Evolutionary conservation across 2,888 invertebrate species (phyloP), one percentile per base, ranked within the genome.

Genomic region (Ptilodon capucinus): DNA sequence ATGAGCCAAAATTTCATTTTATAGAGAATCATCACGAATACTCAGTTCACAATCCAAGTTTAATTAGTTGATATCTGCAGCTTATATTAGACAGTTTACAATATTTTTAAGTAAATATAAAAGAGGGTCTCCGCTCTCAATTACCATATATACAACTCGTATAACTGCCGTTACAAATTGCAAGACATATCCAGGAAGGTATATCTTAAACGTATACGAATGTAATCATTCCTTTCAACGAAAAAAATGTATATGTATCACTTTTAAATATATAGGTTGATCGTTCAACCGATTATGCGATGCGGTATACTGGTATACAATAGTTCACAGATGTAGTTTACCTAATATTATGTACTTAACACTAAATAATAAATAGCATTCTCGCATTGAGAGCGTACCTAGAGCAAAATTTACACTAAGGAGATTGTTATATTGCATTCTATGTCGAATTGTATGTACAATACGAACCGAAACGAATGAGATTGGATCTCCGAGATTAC

Each of bases 161-260:
- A 91, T 91, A 89, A 71, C 87, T 84, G 88, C 76, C 71, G 84
- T 86, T 84, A 81, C 79, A 84, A 71, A 77, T 76, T 88, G 88
- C 86, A 89, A 90, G 91, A 89, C 81, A 81, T 72, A 73, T 78
- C 76, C 74, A 71, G 69, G n/a, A n/a, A n/a, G n/a, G 74, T 80
- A 86, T 76, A 84, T 76, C 70, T 77, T 87, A 94, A 93, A 94
- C 94, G 94, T 94, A 94, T 95, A 95, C 94, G 93, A 93, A 92
- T 94, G 93, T 94, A 92, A 86, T 84, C 74, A 83, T 81, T 81
- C 82, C 88, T 87, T 88, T 87, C 76, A 86, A 86, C 62, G 78
- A 85, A 84, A 83, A 83, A 84, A 70, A 81, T 82, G 83, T 86
- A 86, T 83, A 89, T 71, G 68, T 86, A 85, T 84, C 79, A 80